These are phyloP conservation scores for Petrolisthes manimaculis DNA, from an alignment of 2,888 invertebrate genomes.

Conservation along the genomic window DNA sequence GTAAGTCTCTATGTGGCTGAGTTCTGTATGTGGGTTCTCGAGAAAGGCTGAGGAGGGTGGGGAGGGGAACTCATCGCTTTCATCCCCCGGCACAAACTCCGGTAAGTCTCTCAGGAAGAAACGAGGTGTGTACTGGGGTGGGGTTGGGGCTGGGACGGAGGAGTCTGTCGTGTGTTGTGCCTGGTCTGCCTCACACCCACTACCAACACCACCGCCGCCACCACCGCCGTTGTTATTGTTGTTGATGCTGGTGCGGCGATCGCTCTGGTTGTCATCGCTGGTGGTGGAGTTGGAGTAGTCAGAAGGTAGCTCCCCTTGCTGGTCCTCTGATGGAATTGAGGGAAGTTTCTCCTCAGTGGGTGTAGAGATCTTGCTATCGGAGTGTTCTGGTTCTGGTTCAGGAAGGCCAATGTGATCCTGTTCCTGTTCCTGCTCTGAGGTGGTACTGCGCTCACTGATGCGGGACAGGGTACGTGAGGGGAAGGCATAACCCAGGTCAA, in stretches of 20 bases:
- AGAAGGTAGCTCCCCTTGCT: slow-evolving; percentile 62
- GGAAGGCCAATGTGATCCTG: slow-evolving; percentile 64
- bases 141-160: slow-evolving; percentile 21
- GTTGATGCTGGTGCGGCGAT: slow-evolving; percentile 49
- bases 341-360: slow-evolving; percentile 64
- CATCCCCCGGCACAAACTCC: slow-evolving; percentile 62
- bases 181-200: neutral
- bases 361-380: slow-evolving; percentile 65
- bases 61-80: slow-evolving; percentile 65
- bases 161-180: neutral
- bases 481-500: slow-evolving; percentile 65
- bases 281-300: slow-evolving; percentile 64
- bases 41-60: slow-evolving; percentile 64
- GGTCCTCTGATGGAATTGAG: slow-evolving; percentile 60
- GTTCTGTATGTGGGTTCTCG: slow-evolving; percentile 64
- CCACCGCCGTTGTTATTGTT: neutral
- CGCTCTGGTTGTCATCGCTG: slow-evolving; percentile 62
- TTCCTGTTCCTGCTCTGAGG: slow-evolving; percentile 69
- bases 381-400: slow-evolving; percentile 58
- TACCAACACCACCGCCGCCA: neutral
- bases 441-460: slow-evolving; percentile 89
- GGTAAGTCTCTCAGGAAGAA: slow-evolving; percentile 63
- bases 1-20: slow-evolving; percentile 64
- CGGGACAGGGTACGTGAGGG: slow-evolving; percentile 70
- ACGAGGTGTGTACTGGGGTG: slow-evolving; percentile 53